A percentile compares a stretch with the other conserved stretches of the same genome.
These are phyloP conservation scores for Teleogryllus occipitalis DNA, from an alignment of 1,140 invertebrate species.

Conservation along the genomic window DNA sequence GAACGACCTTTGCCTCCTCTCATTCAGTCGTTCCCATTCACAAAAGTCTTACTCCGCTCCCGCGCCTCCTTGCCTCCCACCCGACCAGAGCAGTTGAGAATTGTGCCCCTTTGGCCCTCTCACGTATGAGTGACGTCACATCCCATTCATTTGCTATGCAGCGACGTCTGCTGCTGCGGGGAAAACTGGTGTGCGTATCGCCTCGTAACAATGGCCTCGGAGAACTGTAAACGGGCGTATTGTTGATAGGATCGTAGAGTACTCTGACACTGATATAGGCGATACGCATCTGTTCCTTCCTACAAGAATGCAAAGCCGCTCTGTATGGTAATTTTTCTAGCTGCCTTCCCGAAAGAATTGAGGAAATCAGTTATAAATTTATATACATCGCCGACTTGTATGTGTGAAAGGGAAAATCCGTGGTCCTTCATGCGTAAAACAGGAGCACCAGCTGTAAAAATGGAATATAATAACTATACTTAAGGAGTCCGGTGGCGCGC, in stretches of 20 bases:
- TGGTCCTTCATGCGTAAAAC: background rate
- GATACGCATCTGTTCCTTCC: background rate
- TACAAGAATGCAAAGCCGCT: background rate
- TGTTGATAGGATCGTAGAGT: background rate
- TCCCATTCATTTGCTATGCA: constrained; percentile 4
- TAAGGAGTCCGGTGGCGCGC: background rate
- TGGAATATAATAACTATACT: constrained; percentile 6
- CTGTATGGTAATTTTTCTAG: constrained; percentile 1
- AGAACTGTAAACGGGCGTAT: constrained; percentile 3
- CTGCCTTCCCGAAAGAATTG: background rate
- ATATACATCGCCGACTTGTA: background rate
- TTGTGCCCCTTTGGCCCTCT: background rate
- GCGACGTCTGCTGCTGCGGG: background rate
- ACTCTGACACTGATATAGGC: constrained; percentile 3
- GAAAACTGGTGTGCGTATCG: background rate
- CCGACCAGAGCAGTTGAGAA: background rate
- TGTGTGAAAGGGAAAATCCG: constrained; percentile 1
- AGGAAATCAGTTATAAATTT: constrained; percentile 6
- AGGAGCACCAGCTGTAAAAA: background rate
- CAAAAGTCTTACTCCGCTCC: background rate
- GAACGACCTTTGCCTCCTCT: background rate
- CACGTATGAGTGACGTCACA: background rate
- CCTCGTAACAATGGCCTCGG: background rate
- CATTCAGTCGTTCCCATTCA: background rate
- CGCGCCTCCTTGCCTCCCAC: background rate